phyloP scores from a whole-genome alignment of 2,113 vertebrate genomes.

The Eleginops maclovinus region DNA sequence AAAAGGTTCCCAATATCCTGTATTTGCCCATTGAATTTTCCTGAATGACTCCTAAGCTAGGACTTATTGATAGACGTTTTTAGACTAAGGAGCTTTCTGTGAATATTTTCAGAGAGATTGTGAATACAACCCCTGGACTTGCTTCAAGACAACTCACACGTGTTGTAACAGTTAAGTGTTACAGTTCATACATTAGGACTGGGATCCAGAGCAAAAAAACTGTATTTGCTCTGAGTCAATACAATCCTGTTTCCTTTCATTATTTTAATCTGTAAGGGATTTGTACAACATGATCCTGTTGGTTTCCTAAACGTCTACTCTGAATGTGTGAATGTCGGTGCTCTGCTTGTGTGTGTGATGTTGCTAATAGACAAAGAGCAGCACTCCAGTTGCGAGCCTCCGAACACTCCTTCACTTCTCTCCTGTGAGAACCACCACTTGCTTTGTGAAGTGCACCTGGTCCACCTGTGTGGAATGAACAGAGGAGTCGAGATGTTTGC shows the following conservation, averaged over 20 bases:
- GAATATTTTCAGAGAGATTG: background rate
- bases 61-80: background rate
- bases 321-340: slow-evolving; percentile 11
- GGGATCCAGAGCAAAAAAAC: background rate
- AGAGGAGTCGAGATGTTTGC: slow-evolving; percentile 54
- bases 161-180: background rate
- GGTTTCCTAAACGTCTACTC: background rate
- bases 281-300: slow-evolving; percentile 8
- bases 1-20: background rate
- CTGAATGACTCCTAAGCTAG: background rate
- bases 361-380: slow-evolving; percentile 25
- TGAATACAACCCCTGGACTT: no score
- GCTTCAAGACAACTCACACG: no score
- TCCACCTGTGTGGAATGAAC: slow-evolving; percentile 66
- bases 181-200: background rate
- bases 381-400: background rate
- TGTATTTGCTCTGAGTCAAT: background rate
- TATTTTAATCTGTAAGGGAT: background rate
- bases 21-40: background rate
- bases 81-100: background rate
- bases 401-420: background rate
- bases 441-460: slow-evolving; percentile 52
- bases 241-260: background rate
- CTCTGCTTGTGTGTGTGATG: background rate
- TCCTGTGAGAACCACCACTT: slow-evolving; percentile 44